Base-by-base conservation (phyloP, 2,113 vertebrate genomes). In the Hypomesus transpacificus region DNA sequence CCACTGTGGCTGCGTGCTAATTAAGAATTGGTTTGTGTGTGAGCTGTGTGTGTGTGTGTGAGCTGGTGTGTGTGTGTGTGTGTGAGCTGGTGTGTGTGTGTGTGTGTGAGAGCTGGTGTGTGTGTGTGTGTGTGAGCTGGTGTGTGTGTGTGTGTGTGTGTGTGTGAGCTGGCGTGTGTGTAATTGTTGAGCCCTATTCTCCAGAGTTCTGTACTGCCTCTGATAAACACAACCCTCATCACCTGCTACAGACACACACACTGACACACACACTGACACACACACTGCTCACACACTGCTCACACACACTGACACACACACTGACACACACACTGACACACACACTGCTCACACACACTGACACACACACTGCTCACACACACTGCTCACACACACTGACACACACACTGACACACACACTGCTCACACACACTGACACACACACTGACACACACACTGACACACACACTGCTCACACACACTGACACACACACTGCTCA, bases 211-310 rank as follows among this genome's bases (percentile, higher is more conserved):
- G 39, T 46, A 46, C 39, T 46, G 39, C 39, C 39, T 46, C 7
- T 46, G 39, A 46, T 9, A 46, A 46, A 46, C 39, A 46, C 39
- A 46, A 46, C 39, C 39, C 39, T 46, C 39, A 46, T 46, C 39
- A 46, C 39, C 39, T 46, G 39, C 39, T 13, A 82, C 78, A 76
- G 76, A 31, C 71, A 65, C n/a, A 46, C 39, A 39, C 60, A 18
- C 8, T 59, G 16, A 64, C 24, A 63, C 14, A 17, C 61, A 63
- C 61, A 63, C 61, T 28, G 17, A 24, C 1, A 63, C 31, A 17
- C 31, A 24, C 26, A 31, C 61, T 31, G 28, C 7, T 61, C 28
- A 31, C 28, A 31, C 28, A 31, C 28, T 3, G 16, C 51, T 2
- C 51, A 53, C 51, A 53, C 51, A 53, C 51, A 53, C 51, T 14